Evolutionary conservation across 2,113 vertebrate genomes (phyloP).

Genomic region (Podocnemis expansa): DNA sequence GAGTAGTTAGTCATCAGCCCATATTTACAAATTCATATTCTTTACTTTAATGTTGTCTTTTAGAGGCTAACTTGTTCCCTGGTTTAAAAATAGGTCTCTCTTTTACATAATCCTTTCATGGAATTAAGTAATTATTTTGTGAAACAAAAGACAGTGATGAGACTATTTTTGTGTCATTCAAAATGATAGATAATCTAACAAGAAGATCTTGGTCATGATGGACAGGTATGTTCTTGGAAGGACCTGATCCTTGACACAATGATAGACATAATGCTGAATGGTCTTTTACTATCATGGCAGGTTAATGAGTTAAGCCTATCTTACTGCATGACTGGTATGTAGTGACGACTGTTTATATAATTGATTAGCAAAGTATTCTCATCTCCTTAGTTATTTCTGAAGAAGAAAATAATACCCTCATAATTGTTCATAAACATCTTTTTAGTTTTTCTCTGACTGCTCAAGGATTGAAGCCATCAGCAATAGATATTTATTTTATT

Average conservation of each 20-base stretch:
- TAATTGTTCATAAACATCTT: neutral
- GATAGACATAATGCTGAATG: neutral
- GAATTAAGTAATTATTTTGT: neutral
- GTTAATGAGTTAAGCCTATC: neutral
- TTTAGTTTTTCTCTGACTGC: neutral
- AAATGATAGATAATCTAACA: neutral
- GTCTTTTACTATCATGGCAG: neutral
- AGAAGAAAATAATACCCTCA: neutral
- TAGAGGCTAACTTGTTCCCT: neutral
- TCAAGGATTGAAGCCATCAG: neutral
- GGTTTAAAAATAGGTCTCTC: neutral
- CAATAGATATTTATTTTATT: neutral
- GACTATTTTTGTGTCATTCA: slow-evolving; percentile 12
- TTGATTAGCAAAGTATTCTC: neutral
- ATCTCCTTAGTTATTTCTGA: neutral
- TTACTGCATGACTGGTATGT: neutral
- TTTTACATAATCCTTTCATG: neutral
- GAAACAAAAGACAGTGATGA: rapidly evolving
- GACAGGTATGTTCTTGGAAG: slow-evolving; percentile 12
- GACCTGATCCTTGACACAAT: slow-evolving; percentile 22
- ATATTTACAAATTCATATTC: neutral
- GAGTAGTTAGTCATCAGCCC: neutral
- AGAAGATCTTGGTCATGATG: neutral
- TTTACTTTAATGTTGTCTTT: neutral
- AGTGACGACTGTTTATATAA: neutral